A percentile compares a stretch with the other conserved stretches of the same genome.
Evolutionary conservation across 2,888 invertebrate genomes (phyloP).

Genomic region (Ephialtes manifestator): DNA sequence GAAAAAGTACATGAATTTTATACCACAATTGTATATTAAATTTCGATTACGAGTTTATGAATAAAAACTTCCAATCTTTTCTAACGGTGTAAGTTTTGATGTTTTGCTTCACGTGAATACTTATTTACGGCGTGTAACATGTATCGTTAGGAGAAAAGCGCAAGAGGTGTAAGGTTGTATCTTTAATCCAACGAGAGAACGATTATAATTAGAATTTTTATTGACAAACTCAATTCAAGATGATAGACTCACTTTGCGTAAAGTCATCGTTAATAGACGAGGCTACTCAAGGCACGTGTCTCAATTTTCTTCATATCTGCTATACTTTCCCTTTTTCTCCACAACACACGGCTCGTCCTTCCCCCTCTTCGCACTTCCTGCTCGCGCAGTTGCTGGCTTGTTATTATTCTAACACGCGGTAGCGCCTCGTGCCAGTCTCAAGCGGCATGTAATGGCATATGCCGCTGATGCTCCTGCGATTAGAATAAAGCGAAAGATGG

Average conservation of each 20-base stretch:
- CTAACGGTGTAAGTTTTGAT: neutral
- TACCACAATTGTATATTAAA: no score
- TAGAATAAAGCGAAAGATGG: neutral
- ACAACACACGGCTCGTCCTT: conserved; percentile 20
- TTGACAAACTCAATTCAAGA: neutral
- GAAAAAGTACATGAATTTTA: no score
- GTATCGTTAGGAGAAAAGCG: neutral
- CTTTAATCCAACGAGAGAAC: neutral
- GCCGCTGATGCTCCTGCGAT: conserved; percentile 20
- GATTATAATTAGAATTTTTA: neutral
- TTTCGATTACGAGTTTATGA: no score
- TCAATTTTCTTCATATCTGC: conserved; percentile 52
- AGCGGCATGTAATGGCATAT: conserved; percentile 22
- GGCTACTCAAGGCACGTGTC: conserved; percentile 57
- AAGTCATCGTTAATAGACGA: conserved; percentile 27
- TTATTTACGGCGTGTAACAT: neutral
- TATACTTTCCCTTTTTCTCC: conserved; percentile 64
- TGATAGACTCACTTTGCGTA: neutral
- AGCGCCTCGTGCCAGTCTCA: conserved; percentile 44
- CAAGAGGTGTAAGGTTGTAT: conserved; percentile 6
- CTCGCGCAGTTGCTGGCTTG: conserved; percentile 21
- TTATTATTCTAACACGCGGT: conserved; percentile 31
- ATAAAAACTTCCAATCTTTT: no score
- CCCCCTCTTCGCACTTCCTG: conserved; percentile 5
- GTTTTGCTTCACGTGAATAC: neutral